phyloP scores from a whole-genome alignment of 35 echinoderm and acorn worm species.

The Amphiura filiformis region DNA sequence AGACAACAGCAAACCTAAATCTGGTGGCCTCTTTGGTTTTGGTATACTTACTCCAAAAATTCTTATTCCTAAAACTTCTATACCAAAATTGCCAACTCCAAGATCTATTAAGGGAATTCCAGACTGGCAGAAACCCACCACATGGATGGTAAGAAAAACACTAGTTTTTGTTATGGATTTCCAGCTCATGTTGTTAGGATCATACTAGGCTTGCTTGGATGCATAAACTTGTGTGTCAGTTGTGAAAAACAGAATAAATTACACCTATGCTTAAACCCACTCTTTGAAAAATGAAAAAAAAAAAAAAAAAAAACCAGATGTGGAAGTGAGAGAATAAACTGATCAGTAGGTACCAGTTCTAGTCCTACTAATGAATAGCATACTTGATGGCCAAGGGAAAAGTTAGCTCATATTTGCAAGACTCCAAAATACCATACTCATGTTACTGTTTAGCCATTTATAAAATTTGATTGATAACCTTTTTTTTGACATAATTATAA shows the following conservation, averaged over 20 bases:
- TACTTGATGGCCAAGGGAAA: no score
- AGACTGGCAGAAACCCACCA: conserved; percentile 51
- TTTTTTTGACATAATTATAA: no score
- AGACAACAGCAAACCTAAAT: not conserved
- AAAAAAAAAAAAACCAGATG: no score
- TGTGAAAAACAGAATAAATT: not conserved
- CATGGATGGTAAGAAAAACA: conserved; percentile 43
- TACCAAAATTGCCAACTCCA: not conserved
- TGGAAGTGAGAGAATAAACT: not conserved
- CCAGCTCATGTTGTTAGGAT: not conserved
- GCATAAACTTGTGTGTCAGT: not conserved
- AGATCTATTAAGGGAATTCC: not conserved
- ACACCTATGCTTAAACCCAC: not conserved
- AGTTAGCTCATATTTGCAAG: no score
- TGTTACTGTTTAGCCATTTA: no score
- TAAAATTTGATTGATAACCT: no score
- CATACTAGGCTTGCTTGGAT: not conserved
- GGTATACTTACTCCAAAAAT: not conserved
- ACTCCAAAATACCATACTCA: no score
- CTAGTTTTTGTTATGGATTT: not conserved
- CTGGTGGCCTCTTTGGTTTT: not conserved
- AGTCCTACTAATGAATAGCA: no score
- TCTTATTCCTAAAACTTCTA: not conserved
- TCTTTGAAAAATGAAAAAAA: no score
- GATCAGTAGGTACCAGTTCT: no score